A percentile compares a stretch with the other conserved stretches of the same genome.
Conservation (phyloP, 2,888 invertebrate genomes). For the Cataglyphis cursor region DNA sequence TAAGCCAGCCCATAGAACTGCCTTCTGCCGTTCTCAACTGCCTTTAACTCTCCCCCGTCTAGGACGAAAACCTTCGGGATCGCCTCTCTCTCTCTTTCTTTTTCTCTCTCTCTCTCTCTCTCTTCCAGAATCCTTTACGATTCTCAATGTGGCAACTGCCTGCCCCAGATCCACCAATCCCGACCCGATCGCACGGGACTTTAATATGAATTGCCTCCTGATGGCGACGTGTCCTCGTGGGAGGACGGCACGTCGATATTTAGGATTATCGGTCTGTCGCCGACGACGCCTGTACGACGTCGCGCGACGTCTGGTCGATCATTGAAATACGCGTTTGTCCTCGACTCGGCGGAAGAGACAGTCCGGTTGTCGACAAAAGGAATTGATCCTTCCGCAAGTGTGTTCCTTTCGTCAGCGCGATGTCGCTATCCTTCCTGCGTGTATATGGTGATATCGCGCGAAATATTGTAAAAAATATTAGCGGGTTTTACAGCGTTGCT, state of each 20-base stretch:
- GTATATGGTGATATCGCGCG: slow-evolving; percentile 15
- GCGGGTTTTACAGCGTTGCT: slow-evolving; percentile 7
- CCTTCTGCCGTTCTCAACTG: slow-evolving; percentile 74
- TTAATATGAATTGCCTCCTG: slow-evolving; percentile 82
- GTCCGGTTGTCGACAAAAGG: slow-evolving; percentile 12
- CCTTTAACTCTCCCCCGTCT: slow-evolving; percentile 72
- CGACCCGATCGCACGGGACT: slow-evolving; percentile 79
- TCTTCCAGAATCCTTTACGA: slow-evolving; percentile 74
- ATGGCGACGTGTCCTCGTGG: slow-evolving; percentile 72
- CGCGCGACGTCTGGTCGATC: slow-evolving; percentile 43
- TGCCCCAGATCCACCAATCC: slow-evolving; percentile 81
- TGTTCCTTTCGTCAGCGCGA: slow-evolving; percentile 2
- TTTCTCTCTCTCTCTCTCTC: not conserved
- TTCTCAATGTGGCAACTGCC: slow-evolving; percentile 79
- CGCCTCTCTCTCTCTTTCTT: slow-evolving; percentile 46
- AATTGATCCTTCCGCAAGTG: slow-evolving; percentile 34
- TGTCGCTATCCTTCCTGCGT: not conserved
- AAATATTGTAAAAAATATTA: slow-evolving; percentile 35
- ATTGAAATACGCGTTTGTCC: slow-evolving; percentile 57
- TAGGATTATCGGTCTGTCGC: slow-evolving; percentile 77
- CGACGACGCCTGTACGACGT: slow-evolving; percentile 63
- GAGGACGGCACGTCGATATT: slow-evolving; percentile 75
- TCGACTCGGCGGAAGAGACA: slow-evolving; percentile 9
- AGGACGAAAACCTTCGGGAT: slow-evolving; percentile 73
- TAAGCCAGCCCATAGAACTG: slow-evolving; percentile 83